A percentile compares a stretch with the other conserved stretches of the same genome.
phyloP scores from a whole-genome alignment of 2,113 vertebrate genomes.

The Beaufortia kweichowensis region DNA sequence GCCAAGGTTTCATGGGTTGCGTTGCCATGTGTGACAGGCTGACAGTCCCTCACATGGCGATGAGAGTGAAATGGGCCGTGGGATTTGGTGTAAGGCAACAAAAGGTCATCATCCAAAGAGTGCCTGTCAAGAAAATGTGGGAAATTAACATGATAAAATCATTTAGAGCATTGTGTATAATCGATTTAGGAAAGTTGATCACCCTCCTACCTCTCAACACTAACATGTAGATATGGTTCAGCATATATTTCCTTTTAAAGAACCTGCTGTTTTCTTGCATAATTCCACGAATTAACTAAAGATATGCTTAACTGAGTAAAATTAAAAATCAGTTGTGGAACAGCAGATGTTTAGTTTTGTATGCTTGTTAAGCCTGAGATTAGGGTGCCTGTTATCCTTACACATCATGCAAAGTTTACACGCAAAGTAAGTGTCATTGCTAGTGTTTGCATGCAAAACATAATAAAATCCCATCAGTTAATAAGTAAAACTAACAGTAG shows the following conservation, averaged over 20 bases:
- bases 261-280: background rate
- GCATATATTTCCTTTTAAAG: background rate
- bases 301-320: background rate
- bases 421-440: background rate
- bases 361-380: background rate
- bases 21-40: slow-evolving; percentile 70
- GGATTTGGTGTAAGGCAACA: slow-evolving; percentile 74
- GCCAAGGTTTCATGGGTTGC: slow-evolving; percentile 79
- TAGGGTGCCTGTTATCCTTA: slow-evolving; percentile 1
- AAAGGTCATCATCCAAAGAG: slow-evolving; percentile 68
- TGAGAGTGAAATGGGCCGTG: slow-evolving; percentile 75
- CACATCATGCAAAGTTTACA: slow-evolving; percentile 1
- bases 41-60: slow-evolving; percentile 79
- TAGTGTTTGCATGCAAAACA: background rate
- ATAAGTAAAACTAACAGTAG: background rate
- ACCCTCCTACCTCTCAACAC: background rate
- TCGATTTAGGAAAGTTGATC: background rate
- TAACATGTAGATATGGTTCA: background rate
- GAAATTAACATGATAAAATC: background rate
- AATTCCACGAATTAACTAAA: background rate
- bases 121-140: slow-evolving; percentile 61
- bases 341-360: background rate
- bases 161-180: background rate
- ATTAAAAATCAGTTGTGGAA: background rate
- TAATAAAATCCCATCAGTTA: background rate